Evolutionary conservation across 1,140 invertebrate species (phyloP).

Genomic region (Prorops nasuta): DNA sequence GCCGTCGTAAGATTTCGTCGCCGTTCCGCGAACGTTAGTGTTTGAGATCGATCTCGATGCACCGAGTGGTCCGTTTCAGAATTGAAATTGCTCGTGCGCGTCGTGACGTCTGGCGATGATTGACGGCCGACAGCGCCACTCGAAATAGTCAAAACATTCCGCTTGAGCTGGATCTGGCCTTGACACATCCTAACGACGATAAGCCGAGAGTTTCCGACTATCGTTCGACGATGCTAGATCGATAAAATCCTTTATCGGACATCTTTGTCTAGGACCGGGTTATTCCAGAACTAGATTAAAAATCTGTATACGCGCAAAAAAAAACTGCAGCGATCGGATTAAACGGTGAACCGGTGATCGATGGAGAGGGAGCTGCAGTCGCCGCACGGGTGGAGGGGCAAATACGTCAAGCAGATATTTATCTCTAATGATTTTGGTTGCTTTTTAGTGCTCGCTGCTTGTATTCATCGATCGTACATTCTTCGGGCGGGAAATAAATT

Average conservation of each 20-base stretch:
- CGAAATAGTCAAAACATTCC: constrained; percentile 44
- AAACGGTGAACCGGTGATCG: too few relatives aligned
- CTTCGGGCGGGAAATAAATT: background rate
- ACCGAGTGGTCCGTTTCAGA: constrained; percentile 25
- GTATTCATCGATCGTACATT: too few relatives aligned
- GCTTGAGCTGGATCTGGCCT: constrained; percentile 29
- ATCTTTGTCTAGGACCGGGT: too few relatives aligned
- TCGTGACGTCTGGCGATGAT: constrained; percentile 35
- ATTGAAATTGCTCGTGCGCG: constrained; percentile 23
- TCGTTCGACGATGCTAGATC: background rate
- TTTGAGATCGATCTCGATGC: constrained; percentile 13
- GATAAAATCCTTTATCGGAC: too few relatives aligned
- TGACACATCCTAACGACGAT: constrained; percentile 37
- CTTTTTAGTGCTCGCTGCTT: too few relatives aligned
- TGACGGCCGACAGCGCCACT: constrained; percentile 35
- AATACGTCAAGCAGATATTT: too few relatives aligned
- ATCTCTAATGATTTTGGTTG: too few relatives aligned
- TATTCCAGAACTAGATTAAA: too few relatives aligned
- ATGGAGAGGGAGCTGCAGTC: too few relatives aligned
- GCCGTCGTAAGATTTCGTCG: background rate
- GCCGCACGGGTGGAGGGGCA: too few relatives aligned
- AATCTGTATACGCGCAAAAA: too few relatives aligned
- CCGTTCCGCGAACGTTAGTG: background rate
- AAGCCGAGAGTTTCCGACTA: constrained; percentile 15
- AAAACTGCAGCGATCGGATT: too few relatives aligned